Base-by-base conservation (phyloP, 2,113 vertebrate genomes). In the Corythoichthys intestinalis region DNA sequence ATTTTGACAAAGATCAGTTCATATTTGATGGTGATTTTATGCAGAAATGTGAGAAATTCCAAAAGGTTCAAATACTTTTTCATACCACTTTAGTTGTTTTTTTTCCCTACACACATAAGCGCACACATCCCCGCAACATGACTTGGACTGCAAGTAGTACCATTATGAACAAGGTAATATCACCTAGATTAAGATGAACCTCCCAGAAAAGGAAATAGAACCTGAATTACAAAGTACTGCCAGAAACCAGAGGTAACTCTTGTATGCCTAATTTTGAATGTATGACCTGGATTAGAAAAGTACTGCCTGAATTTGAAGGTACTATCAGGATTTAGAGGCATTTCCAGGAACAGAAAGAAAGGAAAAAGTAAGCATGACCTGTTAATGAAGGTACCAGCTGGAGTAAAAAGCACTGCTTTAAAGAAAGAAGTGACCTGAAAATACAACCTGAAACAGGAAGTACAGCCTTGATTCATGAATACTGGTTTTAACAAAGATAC, bases 301-400 rank as follows among this genome's bases (percentile, higher is more conserved):
- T 34, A 37, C 2, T 7, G 2, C 57, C 34, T 38, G 15, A n/a
- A 41, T 39, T 38, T 39, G 15, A 9, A 60, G 41, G 58, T 39
- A 41, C 15, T 1, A n/a, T 15, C 38, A 41, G 14, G 37, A 38
- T 1, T 6, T 13, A 2, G 5, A 14, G 6, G 34, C 2, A 0
- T 5, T 7, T 15, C 34, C 12, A 35, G 13, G 6, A 41, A 10
- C 0, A 53, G 17, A 53, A 53, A 53, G 3, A 53, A 53, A 53
- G 5, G 20, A 20, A 38, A 49, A 44, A 63, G 66, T 50, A 81
- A 74, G 39, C 54, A 68, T 74, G 70, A 73, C 35, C 56, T 12
- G 3, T 4, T 20, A 2, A 1, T 12, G 17, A 13, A 20, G 20
- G 9, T n/a, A 44, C 59, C 4, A 44, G 15, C 4, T 61, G 2